phyloP scores from a whole-genome alignment of 2,888 invertebrate genomes.

The Eumacrocentrus americanus region DNA sequence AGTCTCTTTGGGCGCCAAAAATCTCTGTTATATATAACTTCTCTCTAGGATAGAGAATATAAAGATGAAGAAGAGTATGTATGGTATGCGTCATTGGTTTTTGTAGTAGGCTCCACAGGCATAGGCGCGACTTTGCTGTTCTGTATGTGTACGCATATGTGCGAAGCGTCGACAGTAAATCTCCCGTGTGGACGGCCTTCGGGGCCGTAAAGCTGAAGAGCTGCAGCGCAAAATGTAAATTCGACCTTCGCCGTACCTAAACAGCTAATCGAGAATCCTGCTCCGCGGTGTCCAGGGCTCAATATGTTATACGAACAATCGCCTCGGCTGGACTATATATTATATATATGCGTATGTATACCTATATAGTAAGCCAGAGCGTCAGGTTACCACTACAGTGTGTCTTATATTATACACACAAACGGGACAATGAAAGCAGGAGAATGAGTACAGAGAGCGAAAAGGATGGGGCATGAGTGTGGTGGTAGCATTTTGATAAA shows the following conservation, averaged over 20 bases:
- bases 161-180: conserved; percentile 32
- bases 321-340: too few species aligned
- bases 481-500: conserved; percentile 47
- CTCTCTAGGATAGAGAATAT: too few species aligned
- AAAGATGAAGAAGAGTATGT: too few species aligned
- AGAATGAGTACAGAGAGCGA: conserved; percentile 1
- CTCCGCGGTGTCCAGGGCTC: conserved; percentile 15
- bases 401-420: neutral
- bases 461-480: conserved; percentile 18
- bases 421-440: neutral
- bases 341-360: neutral
- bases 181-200: conserved; percentile 31
- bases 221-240: conserved; percentile 36
- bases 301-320: conserved; percentile 25
- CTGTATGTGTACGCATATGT: conserved; percentile 16
- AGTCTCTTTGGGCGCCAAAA: neutral
- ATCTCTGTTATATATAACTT: too few species aligned
- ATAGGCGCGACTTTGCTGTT: too few species aligned
- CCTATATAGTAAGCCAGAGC: neutral
- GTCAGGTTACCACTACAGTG: neutral
- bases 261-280: conserved; percentile 35
- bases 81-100: too few species aligned
- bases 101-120: neutral
- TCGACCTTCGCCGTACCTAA: conserved; percentile 26
- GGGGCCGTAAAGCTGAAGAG: conserved; percentile 32